phyloP scores from a whole-genome alignment of 2,888 invertebrate species.

The Agapetus fuscipes region DNA sequence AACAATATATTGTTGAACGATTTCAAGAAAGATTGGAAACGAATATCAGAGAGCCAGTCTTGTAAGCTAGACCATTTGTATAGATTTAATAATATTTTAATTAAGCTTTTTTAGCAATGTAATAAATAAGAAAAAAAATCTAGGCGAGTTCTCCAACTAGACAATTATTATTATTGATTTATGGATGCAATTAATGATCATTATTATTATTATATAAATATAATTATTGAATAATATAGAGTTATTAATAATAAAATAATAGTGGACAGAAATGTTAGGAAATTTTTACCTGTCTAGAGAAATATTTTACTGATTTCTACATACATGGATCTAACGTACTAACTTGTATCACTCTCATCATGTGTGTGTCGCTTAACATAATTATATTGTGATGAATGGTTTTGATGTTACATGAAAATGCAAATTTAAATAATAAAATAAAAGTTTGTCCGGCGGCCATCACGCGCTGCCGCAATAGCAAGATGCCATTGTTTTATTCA shows the following conservation, averaged over 20 bases:
- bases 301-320: conserved; percentile 20
- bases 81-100: conserved; percentile 13
- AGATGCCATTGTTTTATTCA: not conserved
- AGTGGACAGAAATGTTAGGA: conserved; percentile 25
- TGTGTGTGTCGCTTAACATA: conserved; percentile 23
- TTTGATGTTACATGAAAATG: conserved; percentile 23
- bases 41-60: too few species aligned
- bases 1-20: too few species aligned
- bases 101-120: conserved; percentile 18
- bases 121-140: conserved; percentile 13
- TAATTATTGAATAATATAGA: conserved; percentile 14
- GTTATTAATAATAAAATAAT: conserved; percentile 15
- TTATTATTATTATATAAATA: conserved; percentile 15
- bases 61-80: conserved; percentile 14
- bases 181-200: conserved; percentile 17
- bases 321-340: conserved; percentile 15
- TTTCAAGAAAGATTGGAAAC: too few species aligned
- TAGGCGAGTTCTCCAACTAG: conserved; percentile 18
- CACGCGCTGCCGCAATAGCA: conserved; percentile 16
- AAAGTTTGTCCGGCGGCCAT: conserved; percentile 16
- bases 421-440: conserved; percentile 21
- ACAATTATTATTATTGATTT: conserved; percentile 18
- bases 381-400: conserved; percentile 22
- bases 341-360: conserved; percentile 17
- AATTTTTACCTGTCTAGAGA: conserved; percentile 41